These are phyloP conservation scores for Tineola bisselliella DNA, from an alignment of 2,888 invertebrate genomes.

Conservation along the genomic window DNA sequence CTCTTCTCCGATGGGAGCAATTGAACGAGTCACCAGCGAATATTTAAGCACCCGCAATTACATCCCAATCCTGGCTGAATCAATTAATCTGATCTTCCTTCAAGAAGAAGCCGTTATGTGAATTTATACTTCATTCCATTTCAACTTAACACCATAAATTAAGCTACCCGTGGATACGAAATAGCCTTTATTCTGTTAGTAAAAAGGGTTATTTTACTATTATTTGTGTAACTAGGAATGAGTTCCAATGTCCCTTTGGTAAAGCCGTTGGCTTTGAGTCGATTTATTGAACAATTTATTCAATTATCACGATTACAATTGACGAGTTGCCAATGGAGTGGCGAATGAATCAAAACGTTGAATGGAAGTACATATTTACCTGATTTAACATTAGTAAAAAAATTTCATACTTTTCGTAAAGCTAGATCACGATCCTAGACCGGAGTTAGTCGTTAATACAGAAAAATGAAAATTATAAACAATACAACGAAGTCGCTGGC, in stretches of 20 bases:
- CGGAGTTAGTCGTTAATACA: no score
- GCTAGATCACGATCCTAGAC: no score
- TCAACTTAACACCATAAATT: background rate
- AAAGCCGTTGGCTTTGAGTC: background rate
- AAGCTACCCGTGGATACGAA: background rate
- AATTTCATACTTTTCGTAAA: no score
- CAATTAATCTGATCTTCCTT: background rate
- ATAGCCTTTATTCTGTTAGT: background rate
- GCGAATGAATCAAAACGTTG: background rate
- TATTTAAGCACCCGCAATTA: background rate
- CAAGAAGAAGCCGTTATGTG: background rate
- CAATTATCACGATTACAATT: slow-evolving; percentile 1
- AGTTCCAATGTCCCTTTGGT: background rate
- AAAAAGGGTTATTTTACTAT: background rate
- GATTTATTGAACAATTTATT: slow-evolving; percentile 1
- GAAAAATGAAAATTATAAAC: no score
- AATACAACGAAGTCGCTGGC: no score
- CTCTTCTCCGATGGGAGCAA: background rate
- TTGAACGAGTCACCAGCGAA: background rate
- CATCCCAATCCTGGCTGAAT: background rate
- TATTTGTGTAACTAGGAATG: background rate
- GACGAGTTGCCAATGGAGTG: background rate
- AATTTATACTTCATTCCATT: background rate
- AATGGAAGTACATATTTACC: no score
- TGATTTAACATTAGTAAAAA: no score